A percentile compares a stretch with the other conserved stretches of the same genome.
These are phyloP conservation scores for Drosophila obscura DNA, from an alignment of 1,140 invertebrate genomes.

Conservation along the genomic window DNA sequence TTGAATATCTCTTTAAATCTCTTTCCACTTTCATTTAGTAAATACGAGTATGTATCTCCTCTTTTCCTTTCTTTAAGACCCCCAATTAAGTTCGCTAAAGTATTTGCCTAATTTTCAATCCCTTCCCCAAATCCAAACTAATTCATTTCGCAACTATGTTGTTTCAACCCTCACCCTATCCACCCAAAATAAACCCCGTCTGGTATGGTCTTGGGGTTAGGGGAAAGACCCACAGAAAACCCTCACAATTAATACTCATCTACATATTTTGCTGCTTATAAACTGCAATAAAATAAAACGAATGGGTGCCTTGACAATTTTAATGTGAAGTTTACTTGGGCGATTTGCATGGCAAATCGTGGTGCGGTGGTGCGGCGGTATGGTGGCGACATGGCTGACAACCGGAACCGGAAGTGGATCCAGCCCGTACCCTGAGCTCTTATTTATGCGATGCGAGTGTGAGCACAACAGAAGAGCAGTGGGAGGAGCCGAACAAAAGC, in stretches of 20 bases:
- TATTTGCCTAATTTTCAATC: no score
- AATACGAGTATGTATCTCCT: no score
- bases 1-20: no score
- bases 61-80: no score
- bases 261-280: slow-evolving; percentile 42
- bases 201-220: no score
- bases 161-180: background rate
- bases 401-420: slow-evolving; percentile 15
- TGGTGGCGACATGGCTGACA: slow-evolving; percentile 25
- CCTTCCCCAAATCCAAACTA: background rate
- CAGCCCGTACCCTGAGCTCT: slow-evolving; percentile 33
- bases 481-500: slow-evolving; percentile 10
- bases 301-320: slow-evolving; percentile 57
- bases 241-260: slow-evolving; percentile 47
- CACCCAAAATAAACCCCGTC: slow-evolving; percentile 5
- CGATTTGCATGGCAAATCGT: slow-evolving; percentile 15
- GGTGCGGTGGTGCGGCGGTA: background rate
- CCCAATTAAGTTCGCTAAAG: no score
- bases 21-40: no score
- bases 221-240: background rate
- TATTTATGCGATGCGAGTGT: slow-evolving; percentile 55
- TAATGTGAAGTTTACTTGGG: slow-evolving; percentile 37
- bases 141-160: slow-evolving; percentile 18
- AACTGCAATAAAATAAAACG: slow-evolving; percentile 62
- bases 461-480: slow-evolving; percentile 10